Conservation (phyloP, 2,888 invertebrate genomes). For the Ceramica pisi region DNA sequence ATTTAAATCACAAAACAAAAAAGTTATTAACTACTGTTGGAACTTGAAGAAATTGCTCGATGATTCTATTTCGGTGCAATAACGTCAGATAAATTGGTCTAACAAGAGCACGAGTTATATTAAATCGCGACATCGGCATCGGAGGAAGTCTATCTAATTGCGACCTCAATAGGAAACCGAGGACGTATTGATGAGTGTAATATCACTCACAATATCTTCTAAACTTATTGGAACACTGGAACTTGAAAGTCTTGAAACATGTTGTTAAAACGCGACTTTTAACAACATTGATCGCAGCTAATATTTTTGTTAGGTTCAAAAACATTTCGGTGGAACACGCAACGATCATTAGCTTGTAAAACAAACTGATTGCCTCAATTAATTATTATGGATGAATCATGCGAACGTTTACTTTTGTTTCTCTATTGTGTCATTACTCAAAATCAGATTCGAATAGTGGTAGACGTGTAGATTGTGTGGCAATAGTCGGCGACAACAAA, state of each 20-base stretch:
- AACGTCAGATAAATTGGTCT: constrained; percentile 47
- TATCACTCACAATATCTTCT: constrained; percentile 68
- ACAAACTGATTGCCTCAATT: constrained; percentile 75
- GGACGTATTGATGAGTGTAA: constrained; percentile 68
- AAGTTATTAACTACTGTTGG: constrained; percentile 10
- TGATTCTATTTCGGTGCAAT: constrained; percentile 39
- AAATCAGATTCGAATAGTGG: constrained; percentile 66
- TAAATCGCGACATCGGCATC: constrained; percentile 57
- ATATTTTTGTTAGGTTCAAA: constrained; percentile 38
- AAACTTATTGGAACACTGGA: constrained; percentile 32
- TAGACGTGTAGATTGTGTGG: constrained; percentile 34
- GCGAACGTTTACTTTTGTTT: constrained; percentile 71
- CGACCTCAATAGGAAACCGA: constrained; percentile 67
- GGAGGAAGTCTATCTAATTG: constrained; percentile 63
- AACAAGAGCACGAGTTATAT: constrained; percentile 58
- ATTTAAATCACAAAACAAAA: constrained; percentile 12
- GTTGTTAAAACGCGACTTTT: constrained; percentile 39
- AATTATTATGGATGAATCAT: constrained; percentile 72
- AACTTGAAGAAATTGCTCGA: constrained; percentile 27
- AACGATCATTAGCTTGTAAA: constrained; percentile 70
- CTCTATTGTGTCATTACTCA: constrained; percentile 69
- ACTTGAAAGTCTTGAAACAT: constrained; percentile 28
- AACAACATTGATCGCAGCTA: constrained; percentile 36
- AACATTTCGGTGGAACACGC: constrained; percentile 68
- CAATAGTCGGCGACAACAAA: constrained; percentile 60